Percentiles rank a stretch among this genome's conserved stretches.
Conservation (phyloP, 2,113 vertebrate species). For the Cryptotis parvus region DNA sequence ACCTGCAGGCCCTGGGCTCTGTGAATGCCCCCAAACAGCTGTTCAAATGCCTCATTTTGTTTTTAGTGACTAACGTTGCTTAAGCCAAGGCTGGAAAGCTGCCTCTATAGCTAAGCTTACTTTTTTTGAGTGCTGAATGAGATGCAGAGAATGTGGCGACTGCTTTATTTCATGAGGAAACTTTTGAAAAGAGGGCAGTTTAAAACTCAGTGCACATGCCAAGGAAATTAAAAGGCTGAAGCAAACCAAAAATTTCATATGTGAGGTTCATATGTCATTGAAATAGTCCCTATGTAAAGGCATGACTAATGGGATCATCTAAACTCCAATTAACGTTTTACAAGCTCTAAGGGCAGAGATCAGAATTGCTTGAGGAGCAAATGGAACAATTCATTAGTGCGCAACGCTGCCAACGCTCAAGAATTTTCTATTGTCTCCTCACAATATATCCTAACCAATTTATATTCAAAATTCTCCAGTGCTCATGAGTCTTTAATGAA, state of each 20-base stretch:
- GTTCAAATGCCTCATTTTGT: slow-evolving; percentile 71
- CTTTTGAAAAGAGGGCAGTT: slow-evolving; percentile 52
- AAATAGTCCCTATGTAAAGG: slow-evolving; percentile 16
- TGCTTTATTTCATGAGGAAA: slow-evolving; percentile 66
- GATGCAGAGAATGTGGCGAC: slow-evolving; percentile 55
- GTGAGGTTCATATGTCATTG: slow-evolving; percentile 21
- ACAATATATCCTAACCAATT: slow-evolving; percentile 1
- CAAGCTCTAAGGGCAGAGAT: slow-evolving; percentile 15
- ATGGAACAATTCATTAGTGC: slow-evolving; percentile 11
- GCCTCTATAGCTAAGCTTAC: slow-evolving; percentile 67
- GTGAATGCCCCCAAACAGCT: slow-evolving; percentile 69
- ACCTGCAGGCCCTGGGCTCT: slow-evolving; percentile 53
- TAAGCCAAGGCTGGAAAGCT: slow-evolving; percentile 73
- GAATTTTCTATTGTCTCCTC: slow-evolving; percentile 13
- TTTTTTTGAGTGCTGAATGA: slow-evolving; percentile 60
- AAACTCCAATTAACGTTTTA: slow-evolving; percentile 44
- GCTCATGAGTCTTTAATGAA: neutral
- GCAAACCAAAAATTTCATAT: slow-evolving; percentile 31
- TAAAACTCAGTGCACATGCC: slow-evolving; percentile 63
- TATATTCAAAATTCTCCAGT: slow-evolving; percentile 39
- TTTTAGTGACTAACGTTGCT: slow-evolving; percentile 71
- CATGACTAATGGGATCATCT: slow-evolving; percentile 24
- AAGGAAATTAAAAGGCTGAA: slow-evolving; percentile 69
- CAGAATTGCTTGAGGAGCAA: slow-evolving; percentile 15
- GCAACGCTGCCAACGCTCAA: neutral